Base-by-base conservation (phyloP, 2,113 vertebrate species). In the Megaptera novaeangliae region DNA sequence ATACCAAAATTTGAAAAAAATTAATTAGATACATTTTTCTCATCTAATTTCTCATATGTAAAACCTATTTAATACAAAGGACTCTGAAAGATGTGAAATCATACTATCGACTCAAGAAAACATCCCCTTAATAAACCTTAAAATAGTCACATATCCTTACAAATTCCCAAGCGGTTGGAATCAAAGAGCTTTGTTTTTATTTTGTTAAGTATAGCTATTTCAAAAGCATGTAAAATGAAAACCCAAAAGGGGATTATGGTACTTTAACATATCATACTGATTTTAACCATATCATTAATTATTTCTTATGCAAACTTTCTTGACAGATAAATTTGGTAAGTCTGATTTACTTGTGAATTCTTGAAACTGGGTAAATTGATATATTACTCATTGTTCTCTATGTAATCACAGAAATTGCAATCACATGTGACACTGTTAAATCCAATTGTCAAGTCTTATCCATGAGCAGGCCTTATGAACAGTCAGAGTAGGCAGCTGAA, bases 401-500 rank as follows among this genome's bases (percentile, higher is more conserved):
- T 87, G 55, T 71, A 74, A 75, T 91, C 29, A 52, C n/a, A 25
- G 49, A 82, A 88, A 92, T 7, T 39, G 27, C 29, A 87, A 92
- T 95, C 11, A 91, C 88, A 49, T 71, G 59, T 57, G 52, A 21
- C 49, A 91, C 88, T 39, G 39, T 91, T 66, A 90, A 85, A 95
- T 44, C 11, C 46, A 55, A 1, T 39, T 95, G 63, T 95, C 80
- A 94, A 85, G 64, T 0, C 6, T 94, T 78, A 92, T 81, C 34
- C n/a, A 34, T 49, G 64, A 86, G 29, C 6, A 77, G 25, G 44
- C 18, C 44, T 84, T 92, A 34, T 72, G 17, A 94, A 39, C 27
- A 95, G 44, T 55, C 72, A 94, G 72, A 82, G 39, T 46, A 92
- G 71, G 66, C 82, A 95, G 66, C 10, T 63, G 59, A 88, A 96